Conservation (phyloP, 2,888 invertebrate species). For the Cataglyphis altisquamis region DNA sequence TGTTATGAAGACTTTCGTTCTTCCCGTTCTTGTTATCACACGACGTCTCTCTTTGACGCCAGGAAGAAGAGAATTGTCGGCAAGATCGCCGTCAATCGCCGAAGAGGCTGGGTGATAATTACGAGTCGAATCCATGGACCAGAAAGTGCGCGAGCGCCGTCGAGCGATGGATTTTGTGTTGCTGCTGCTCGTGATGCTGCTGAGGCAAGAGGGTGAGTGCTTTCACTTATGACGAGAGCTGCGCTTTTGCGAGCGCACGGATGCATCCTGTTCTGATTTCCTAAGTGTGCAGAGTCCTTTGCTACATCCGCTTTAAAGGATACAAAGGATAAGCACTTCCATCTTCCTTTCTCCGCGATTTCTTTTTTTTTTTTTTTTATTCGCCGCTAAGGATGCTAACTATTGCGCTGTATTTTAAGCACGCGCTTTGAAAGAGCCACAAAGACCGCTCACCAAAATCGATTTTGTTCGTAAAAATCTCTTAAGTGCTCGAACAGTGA, state of each 20-base stretch:
- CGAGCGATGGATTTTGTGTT: conserved; percentile 78
- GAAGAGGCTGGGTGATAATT: conserved; percentile 46
- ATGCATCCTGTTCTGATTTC: conserved; percentile 4
- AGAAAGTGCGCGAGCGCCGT: conserved; percentile 53
- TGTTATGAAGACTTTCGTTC: conserved; percentile 2
- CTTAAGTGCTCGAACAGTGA: conserved; percentile 1
- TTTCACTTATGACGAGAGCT: conserved; percentile 28
- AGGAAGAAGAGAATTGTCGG: conserved; percentile 35
- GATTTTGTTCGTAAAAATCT: conserved; percentile 28
- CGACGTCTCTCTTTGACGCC: conserved; percentile 13
- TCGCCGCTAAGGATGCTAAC: conserved; percentile 36
- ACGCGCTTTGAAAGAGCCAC: conserved; percentile 35
- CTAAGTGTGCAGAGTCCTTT: conserved; percentile 9
- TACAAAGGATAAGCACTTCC: conserved; percentile 34
- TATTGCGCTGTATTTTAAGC: conserved; percentile 32
- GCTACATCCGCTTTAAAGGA: conserved; percentile 44
- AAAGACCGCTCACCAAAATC: conserved; percentile 17
- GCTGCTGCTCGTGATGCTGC: conserved; percentile 72
- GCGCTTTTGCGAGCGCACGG: conserved; percentile 1
- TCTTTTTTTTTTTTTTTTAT: conserved; percentile 10
- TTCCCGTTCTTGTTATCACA: neutral
- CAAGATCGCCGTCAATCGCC: neutral
- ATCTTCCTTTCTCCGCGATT: neutral
- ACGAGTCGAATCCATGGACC: conserved; percentile 37
- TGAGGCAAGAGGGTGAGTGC: conserved; percentile 78